Evolutionary conservation across 2,113 vertebrate genomes (phyloP), one percentile per base, ranked within the genome.

Genomic region (Puffinus mauretanicus): DNA sequence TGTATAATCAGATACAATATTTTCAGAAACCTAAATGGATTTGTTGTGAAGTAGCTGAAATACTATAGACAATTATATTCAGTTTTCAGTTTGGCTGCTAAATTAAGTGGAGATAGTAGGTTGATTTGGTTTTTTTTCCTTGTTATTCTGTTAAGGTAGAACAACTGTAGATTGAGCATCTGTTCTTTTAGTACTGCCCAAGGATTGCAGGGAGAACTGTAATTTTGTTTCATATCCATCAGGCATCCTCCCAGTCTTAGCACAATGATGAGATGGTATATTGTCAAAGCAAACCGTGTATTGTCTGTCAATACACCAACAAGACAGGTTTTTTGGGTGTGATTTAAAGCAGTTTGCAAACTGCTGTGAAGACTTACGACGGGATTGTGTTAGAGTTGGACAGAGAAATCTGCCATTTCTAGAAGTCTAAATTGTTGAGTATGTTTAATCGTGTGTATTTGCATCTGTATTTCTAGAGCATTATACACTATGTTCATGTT

Each of bases 281-380:
- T 64, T 61, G 29, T 72, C n/a, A 62, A 44, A 78, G 55, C 9
- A 16, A 65, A 42, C 30, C 1, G 0, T 34, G 6, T 46, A 11
- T 51, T 75, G 11, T 38, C 26, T 88, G 38, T 65, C 44, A 57
- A 1, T 75, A 51, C 34, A 42, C 36, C 20, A 64, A 10, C 9
- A 38, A 8, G 11, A 36, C 10, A 2, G 13, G 3, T 0, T 0
- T 3, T 46, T 47, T 42, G 36, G 7, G 7, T 2, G 4, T 42
- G 26, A 47, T 65, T 76, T 94, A 55, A 49, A 78, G 46, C 38
- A n/a, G 40, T 34, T 60, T 55, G 24, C 25, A 47, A 40, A 66
- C 44, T 78, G 40, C 58, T 44, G 8, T 42, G n/a, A 84, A 70
- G n/a, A 14, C 16, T 12, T 57, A 30, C 5, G 13, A 34, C 25